phyloP scores from a whole-genome alignment of 2,113 vertebrate species.

The Riparia riparia region DNA sequence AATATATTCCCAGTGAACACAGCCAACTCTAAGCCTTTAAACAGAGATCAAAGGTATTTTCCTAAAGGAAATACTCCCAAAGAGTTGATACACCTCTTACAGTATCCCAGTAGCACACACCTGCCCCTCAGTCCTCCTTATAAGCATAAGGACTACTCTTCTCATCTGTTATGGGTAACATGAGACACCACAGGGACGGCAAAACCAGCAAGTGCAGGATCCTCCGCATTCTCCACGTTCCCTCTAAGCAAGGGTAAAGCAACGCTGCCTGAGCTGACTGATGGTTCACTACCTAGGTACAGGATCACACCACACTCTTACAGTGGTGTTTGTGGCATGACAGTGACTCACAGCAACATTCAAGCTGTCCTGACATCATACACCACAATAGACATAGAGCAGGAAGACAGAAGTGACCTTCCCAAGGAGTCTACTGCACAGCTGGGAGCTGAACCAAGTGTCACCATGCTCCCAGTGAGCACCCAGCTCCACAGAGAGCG shows the following conservation, averaged over 20 bases:
- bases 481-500: background rate
- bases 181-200: background rate
- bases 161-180: background rate
- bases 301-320: background rate
- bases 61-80: background rate
- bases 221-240: background rate
- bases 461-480: background rate
- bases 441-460: background rate
- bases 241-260: background rate
- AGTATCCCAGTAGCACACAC: background rate
- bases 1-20: background rate
- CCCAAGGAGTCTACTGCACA: background rate
- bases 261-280: background rate
- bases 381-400: background rate
- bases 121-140: background rate
- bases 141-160: background rate
- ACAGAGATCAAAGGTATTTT: background rate
- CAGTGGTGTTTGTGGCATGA: background rate
- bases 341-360: background rate
- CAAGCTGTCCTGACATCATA: background rate
- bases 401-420: background rate
- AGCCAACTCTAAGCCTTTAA: background rate
- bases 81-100: background rate
- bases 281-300: background rate
- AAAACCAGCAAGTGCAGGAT: background rate